Conservation (phyloP, 2,888 invertebrate species). For the Xestia xanthographa region DNA sequence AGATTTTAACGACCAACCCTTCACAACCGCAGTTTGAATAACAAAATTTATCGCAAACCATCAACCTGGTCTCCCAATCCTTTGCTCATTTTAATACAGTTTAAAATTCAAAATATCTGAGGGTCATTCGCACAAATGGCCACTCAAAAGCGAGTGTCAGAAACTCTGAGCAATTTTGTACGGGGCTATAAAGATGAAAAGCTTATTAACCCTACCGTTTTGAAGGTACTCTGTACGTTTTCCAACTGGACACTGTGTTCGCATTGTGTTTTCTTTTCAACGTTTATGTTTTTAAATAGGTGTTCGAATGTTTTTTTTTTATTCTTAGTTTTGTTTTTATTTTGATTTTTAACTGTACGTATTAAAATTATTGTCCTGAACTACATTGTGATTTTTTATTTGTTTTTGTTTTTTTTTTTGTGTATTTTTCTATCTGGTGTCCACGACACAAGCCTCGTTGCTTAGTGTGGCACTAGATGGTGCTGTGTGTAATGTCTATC, state of each 20-base stretch:
- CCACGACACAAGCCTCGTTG: too few relatives aligned
- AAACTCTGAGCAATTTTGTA: constrained; percentile 76
- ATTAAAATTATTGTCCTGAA: neutral
- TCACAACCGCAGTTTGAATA: constrained; percentile 56
- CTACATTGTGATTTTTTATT: neutral
- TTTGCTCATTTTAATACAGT: constrained; percentile 78
- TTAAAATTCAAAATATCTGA: constrained; percentile 79
- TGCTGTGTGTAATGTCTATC: too few relatives aligned
- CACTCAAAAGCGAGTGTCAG: constrained; percentile 74
- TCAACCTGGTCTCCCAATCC: constrained; percentile 74
- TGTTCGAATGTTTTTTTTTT: neutral
- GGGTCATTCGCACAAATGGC: constrained; percentile 82
- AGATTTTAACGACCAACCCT: constrained; percentile 62
- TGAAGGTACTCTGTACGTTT: constrained; percentile 62
- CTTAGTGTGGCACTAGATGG: too few relatives aligned
- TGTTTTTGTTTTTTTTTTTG: too few relatives aligned
- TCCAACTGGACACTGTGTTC: constrained; percentile 65
- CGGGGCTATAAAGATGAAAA: constrained; percentile 75
- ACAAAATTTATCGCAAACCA: constrained; percentile 72
- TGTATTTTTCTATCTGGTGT: too few relatives aligned
- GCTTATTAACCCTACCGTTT: constrained; percentile 74
- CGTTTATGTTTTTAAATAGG: neutral
- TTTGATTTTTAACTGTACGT: accelerated
- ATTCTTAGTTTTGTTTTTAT: neutral
- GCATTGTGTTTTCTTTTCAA: constrained; percentile 32